Conservation (phyloP, 2,797 vertebrate genomes). For the Anguilla anguilla region DNA sequence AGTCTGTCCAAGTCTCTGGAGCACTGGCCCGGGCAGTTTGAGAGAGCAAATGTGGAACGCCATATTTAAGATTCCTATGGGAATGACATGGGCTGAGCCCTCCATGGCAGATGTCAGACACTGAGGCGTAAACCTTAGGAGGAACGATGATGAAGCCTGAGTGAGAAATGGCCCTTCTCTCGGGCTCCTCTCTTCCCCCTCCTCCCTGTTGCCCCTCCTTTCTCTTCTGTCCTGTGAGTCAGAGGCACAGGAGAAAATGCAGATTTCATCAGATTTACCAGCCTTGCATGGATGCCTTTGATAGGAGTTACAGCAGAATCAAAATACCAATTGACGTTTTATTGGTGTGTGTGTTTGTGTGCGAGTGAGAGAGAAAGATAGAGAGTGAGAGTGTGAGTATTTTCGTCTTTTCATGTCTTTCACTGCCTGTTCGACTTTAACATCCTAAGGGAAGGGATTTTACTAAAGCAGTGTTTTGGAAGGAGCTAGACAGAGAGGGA, state of each 20-base stretch:
- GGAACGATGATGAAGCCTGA: not conserved
- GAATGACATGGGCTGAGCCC: not conserved
- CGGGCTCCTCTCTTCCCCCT: not conserved
- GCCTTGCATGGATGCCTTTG: not conserved
- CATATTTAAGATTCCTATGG: not conserved
- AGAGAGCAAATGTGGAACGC: not conserved
- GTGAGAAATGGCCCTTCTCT: not conserved
- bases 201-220: not conserved
- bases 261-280: not conserved
- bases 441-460: not conserved
- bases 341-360: not conserved
- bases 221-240: not conserved
- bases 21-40: not conserved
- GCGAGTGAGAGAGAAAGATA: not conserved
- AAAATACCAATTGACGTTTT: not conserved
- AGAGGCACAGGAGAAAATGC: not conserved
- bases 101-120: not conserved
- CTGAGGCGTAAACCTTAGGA: not conserved
- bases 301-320: not conserved
- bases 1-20: not conserved
- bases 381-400: not conserved
- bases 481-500: slow-evolving; percentile 32
- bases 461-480: not conserved
- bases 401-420: not conserved
- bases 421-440: not conserved